Percentiles rank a stretch among this genome's conserved stretches.
Evolutionary conservation across 1,140 invertebrate species (phyloP).

Genomic region (Drosophila novamexicana): DNA sequence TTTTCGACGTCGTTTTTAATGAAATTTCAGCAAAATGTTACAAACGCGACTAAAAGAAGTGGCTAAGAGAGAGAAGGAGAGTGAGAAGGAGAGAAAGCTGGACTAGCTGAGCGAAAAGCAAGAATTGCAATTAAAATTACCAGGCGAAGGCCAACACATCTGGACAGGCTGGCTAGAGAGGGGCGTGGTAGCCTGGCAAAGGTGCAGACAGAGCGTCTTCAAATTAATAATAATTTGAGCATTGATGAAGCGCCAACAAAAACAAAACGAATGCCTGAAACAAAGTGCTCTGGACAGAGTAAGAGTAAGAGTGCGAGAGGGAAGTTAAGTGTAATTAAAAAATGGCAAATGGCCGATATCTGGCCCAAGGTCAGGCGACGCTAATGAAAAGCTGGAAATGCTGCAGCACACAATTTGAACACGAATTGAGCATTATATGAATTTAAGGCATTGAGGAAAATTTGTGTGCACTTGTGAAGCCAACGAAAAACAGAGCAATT

Average conservation of each 20-base stretch:
- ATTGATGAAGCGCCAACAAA: slow-evolving; percentile 58
- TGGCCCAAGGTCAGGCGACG: slow-evolving; percentile 55
- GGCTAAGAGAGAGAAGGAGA: not conserved
- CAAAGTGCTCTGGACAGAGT: slow-evolving; percentile 25
- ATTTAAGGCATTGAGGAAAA: not conserved
- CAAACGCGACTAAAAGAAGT: slow-evolving; percentile 56
- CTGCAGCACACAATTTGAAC: slow-evolving; percentile 11
- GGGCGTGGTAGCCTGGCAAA: not conserved
- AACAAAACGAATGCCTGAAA: slow-evolving; percentile 16
- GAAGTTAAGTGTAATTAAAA: slow-evolving; percentile 57
- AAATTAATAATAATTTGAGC: slow-evolving; percentile 80
- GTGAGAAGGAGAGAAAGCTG: not conserved
- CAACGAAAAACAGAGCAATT: not conserved
- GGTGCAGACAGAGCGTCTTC: slow-evolving; percentile 51
- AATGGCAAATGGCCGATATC: slow-evolving; percentile 40
- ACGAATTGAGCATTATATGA: slow-evolving; percentile 6
- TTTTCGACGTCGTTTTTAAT: slow-evolving; percentile 75
- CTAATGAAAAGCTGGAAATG: slow-evolving; percentile 46
- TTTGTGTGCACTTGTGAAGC: no score
- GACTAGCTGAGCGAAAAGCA: slow-evolving; percentile 28
- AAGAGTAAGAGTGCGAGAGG: slow-evolving; percentile 8
- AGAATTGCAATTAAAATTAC: slow-evolving; percentile 81
- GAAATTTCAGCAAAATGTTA: slow-evolving; percentile 80
- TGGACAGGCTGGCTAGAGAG: not conserved
- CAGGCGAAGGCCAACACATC: slow-evolving; percentile 48